Evolutionary conservation across 1,140 invertebrate genomes (phyloP).

Genomic region (Zaprionus taronus): DNA sequence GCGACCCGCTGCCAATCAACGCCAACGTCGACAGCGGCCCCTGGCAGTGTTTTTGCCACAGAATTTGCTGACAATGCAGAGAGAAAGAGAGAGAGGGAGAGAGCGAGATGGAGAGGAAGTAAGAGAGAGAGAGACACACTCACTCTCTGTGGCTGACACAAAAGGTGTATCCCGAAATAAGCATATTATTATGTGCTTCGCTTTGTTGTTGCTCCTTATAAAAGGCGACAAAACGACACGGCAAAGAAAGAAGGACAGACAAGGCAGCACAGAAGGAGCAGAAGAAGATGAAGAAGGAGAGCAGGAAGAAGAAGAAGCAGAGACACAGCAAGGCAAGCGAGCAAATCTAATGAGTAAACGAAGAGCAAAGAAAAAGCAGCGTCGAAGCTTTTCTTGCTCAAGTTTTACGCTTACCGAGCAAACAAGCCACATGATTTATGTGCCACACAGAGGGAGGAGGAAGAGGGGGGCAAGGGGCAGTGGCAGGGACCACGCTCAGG

Average conservation of each 20-base stretch:
- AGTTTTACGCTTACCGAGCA: conserved; percentile 51
- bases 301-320: not conserved
- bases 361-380: conserved; percentile 39
- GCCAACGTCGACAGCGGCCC: conserved; percentile 42
- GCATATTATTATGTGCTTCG: conserved; percentile 76
- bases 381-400: not conserved
- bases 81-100: not conserved
- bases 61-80: conserved; percentile 63
- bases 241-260: conserved; percentile 23
- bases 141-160: conserved; percentile 62
- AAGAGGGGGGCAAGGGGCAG: conserved; percentile 1
- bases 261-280: not conserved
- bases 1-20: conserved; percentile 71
- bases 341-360: conserved; percentile 79
- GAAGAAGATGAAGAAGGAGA: not conserved
- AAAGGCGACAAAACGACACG: conserved; percentile 61
- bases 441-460: conserved; percentile 2
- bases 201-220: conserved; percentile 36
- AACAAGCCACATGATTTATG: conserved; percentile 77
- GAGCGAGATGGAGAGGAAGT: not conserved
- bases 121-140: not conserved
- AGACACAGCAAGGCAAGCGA: conserved; percentile 11
- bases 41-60: conserved; percentile 35
- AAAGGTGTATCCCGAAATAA: conserved; percentile 77
- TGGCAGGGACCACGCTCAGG: conserved; percentile 15